Evolutionary conservation across 2,797 vertebrate genomes (phyloP), one percentile per base, ranked within the genome.

Genomic region (Bradypus variegatus): DNA sequence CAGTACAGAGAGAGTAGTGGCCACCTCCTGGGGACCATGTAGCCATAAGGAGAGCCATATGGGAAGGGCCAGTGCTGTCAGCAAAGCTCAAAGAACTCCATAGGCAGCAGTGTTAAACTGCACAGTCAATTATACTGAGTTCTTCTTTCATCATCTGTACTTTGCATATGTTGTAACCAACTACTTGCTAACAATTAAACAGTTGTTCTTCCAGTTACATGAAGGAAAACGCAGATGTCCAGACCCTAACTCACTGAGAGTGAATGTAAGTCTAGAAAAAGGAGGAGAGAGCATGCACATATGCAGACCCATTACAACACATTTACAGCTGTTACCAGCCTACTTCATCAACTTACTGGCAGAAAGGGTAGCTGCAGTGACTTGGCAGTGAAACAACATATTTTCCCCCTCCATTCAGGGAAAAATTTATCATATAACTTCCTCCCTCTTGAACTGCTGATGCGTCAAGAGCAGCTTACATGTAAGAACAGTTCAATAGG

Each of bases 161-260:
- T 77, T 93, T 50, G 86, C n/a, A 93, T 92, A 69, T 81, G 62
- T 83, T 95, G 80, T 33, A 95, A 83, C 86, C 85, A 95, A 93
- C 67, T 91, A 92, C 38, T 67, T 93, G 85, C 83, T 80, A 80
- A 60, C 89, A 91, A 90, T 96, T 94, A 93, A 91, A 87, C 94
- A 95, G 81, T 55, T 93, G 91, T 95, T 94, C 83, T 94, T 94
- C 92, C 50, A 92, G 62, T 83, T 86, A 73, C 55, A 89, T 23
- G 33, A 65, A 94, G 58, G 65, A 41, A 92, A 79, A 86, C 79
- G n/a, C 78, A 95, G 86, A 94, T 94, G 78, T 55, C 60, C 70
- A 94, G 86, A 92, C 72, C 73, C 50, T 82, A 89, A 90, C 7
- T 79, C 36, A 86, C 12, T 55, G 73, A 92, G 21, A 93, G 21